These are phyloP conservation scores for Aplocera efformata DNA, from an alignment of 2,888 invertebrate genomes.

Conservation along the genomic window DNA sequence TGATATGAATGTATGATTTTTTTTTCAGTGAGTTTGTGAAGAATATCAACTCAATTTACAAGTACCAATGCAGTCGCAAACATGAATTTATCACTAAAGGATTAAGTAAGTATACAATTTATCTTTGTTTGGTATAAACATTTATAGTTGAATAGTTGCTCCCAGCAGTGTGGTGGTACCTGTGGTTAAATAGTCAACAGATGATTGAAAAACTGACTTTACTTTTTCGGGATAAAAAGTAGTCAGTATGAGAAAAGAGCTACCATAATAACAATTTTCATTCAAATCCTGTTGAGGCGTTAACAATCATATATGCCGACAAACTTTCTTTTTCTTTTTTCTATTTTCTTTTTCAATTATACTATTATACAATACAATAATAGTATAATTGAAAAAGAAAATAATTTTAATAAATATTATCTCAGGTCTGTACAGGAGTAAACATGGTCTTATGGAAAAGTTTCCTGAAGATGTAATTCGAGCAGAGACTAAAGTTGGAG, in stretches of 20 bases:
- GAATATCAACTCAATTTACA: slow-evolving; percentile 85
- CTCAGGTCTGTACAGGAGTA: slow-evolving; percentile 82
- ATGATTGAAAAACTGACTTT: too few relatives aligned
- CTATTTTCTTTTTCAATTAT: too few relatives aligned
- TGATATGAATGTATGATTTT: slow-evolving; percentile 20
- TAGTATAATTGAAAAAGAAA: too few relatives aligned
- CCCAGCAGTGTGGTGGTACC: too few relatives aligned
- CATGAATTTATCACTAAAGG: slow-evolving; percentile 91
- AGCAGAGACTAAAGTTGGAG: slow-evolving; percentile 87
- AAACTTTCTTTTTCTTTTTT: too few relatives aligned
- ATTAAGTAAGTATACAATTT: slow-evolving; percentile 82
- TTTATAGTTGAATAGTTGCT: neutral
- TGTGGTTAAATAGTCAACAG: too few relatives aligned
- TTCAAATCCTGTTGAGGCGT: too few relatives aligned
- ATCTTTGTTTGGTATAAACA: neutral
- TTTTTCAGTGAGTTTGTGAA: slow-evolving; percentile 89
- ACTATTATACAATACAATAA: too few relatives aligned
- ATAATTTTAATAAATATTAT: neutral
- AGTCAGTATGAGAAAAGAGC: too few relatives aligned
- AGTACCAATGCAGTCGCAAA: slow-evolving; percentile 89
- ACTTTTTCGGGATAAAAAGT: too few relatives aligned
- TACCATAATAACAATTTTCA: too few relatives aligned
- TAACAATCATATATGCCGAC: too few relatives aligned
- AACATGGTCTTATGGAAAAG: slow-evolving; percentile 86
- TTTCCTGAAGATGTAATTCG: slow-evolving; percentile 88